Base-by-base conservation (phyloP, 2,888 invertebrate species). In the Psylliodes chrysocephalus region DNA sequence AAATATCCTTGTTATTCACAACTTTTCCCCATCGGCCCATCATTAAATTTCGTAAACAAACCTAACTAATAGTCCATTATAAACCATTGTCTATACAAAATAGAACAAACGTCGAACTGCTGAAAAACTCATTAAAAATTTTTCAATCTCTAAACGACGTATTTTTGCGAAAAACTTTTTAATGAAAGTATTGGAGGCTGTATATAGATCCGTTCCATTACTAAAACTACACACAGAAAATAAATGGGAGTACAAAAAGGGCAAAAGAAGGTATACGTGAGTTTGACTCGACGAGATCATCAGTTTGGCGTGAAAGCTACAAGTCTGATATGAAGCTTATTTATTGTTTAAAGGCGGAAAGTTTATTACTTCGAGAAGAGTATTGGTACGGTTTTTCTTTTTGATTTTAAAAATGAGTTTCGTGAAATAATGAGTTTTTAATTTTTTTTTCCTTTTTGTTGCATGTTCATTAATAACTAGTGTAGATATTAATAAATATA, bases 211-310 rank as follows among this genome's bases (percentile, higher is more conserved):
- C 35, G 14, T 35, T 35, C 35, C 2, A 14, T 14, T 35, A 14
- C 35, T 14, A 1, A 3, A 35, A 35, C 35, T 35, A 3, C 14
- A 35, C 2, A 35, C 1, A 35, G 35, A 6, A 35, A 35, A 35
- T 35, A 35, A 22, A 22, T 4, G 2, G 22, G 6, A 22, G 22
- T 22, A n/a, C 35, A 14, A 35, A 35, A 12, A 35, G 8, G 10
- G 10, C 2, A 8, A 30, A 30, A 30, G 10, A 30, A 6, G n/a
- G n/a, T n/a, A n/a, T 30, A 2, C 5, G 3, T 2, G 57, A 49
- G 63, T 67, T 69, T 69, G 67, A 67, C 66, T 62, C 64, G 66
- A 57, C 49, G 66, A 25, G 59, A 47, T 53, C 54, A 59, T 54
- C 63, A 47, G 42, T 28, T 60, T 22, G 30, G 52, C 46, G 59